These are phyloP conservation scores for Kryptopterus vitreolus DNA, from an alignment of 2,797 vertebrate genomes.

Conservation along the genomic window DNA sequence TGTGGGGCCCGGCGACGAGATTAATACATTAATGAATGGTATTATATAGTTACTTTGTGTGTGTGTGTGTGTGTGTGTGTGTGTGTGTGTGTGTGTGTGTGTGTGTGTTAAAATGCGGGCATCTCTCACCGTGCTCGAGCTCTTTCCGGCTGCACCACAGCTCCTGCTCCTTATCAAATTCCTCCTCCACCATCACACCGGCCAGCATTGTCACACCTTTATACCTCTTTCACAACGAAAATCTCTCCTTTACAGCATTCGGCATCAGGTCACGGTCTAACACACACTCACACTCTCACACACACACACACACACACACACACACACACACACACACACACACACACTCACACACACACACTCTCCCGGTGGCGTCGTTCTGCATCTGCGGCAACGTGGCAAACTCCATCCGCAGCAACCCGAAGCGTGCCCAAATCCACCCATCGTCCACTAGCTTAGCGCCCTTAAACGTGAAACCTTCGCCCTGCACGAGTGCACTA, in stretches of 20 bases:
- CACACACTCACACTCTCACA: fast-evolving
- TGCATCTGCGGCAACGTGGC: constrained; percentile 76
- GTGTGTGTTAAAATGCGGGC: background rate
- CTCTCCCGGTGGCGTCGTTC: constrained; percentile 23
- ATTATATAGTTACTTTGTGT: no score
- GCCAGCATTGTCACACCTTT: constrained; percentile 76
- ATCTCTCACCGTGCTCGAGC: constrained; percentile 86
- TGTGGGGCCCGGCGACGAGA: no score
- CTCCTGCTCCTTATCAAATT: constrained; percentile 87
- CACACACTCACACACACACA: background rate
- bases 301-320: background rate
- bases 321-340: no score
- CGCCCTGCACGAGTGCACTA: fast-evolving
- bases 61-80: background rate
- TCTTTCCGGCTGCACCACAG: constrained; percentile 87
- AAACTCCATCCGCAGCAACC: constrained; percentile 44
- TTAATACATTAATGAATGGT: no score
- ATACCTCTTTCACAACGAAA: no score
- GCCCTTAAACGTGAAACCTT: background rate
- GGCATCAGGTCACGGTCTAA: background rate
- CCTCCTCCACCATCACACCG: constrained; percentile 84
- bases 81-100: no score
- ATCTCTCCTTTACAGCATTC: background rate
- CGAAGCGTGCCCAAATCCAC: background rate
- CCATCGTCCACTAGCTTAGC: background rate